Conservation (phyloP, 2,888 invertebrate species). For the Protophormia terraenovae region DNA sequence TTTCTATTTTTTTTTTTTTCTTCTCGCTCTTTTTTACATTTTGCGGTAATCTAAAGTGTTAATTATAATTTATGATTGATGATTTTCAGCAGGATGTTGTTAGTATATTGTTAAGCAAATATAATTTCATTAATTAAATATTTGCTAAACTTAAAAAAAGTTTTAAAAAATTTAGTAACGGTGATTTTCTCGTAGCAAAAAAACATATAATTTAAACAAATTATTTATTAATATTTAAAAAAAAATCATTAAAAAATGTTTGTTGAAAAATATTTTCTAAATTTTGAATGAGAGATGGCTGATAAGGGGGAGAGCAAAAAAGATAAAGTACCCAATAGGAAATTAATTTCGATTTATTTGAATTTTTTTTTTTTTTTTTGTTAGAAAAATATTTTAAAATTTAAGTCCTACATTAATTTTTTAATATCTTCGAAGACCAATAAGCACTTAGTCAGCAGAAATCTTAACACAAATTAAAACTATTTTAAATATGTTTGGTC, state of each 20-base stretch:
- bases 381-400: too few species aligned
- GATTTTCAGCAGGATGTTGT: slow-evolving; percentile 31
- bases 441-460: too few species aligned
- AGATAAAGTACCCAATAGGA: background rate
- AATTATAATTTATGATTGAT: slow-evolving; percentile 47
- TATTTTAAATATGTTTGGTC: too few species aligned
- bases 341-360: too few species aligned
- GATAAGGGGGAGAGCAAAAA: too few species aligned
- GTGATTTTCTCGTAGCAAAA: background rate
- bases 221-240: background rate
- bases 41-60: background rate
- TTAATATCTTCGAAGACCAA: too few species aligned
- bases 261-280: background rate
- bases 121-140: background rate
- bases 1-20: slow-evolving; percentile 13
- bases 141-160: too few species aligned
- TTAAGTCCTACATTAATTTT: too few species aligned
- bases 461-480: too few species aligned
- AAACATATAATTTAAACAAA: background rate
- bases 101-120: background rate
- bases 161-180: background rate
- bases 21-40: background rate
- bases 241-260: background rate
- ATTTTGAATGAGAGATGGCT: background rate
- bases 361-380: too few species aligned